These are phyloP conservation scores for Vicugna pacos DNA, from an alignment of 2,113 vertebrate genomes.

Conservation along the genomic window DNA sequence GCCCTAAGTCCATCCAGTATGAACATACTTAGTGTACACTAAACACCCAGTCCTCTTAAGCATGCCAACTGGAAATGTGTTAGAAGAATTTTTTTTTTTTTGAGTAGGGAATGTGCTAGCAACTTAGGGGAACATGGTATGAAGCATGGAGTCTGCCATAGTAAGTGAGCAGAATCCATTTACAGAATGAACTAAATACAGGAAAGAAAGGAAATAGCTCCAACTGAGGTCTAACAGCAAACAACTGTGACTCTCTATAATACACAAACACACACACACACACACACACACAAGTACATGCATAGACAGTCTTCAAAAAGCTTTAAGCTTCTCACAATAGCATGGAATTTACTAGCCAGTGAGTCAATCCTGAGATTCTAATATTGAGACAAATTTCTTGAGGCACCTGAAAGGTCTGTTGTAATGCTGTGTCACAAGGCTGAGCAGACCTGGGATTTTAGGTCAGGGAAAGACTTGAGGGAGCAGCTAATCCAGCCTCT, in stretches of 20 bases:
- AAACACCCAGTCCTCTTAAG: background rate
- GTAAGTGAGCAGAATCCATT: background rate
- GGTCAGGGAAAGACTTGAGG: background rate
- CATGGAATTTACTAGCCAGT: background rate
- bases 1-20: background rate
- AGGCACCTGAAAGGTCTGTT: background rate
- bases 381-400: background rate
- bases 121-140: background rate
- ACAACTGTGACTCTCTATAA: background rate
- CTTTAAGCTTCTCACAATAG: background rate
- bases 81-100: background rate
- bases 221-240: background rate
- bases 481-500: background rate
- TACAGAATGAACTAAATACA: slow-evolving; percentile 40
- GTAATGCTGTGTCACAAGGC: background rate
- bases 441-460: background rate
- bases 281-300: background rate
- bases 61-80: background rate
- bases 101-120: background rate
- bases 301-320: background rate
- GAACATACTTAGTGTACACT: background rate
- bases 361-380: background rate
- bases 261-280: too few relatives aligned
- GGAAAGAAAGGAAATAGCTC: background rate
- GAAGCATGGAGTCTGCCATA: background rate